phyloP scores from a whole-genome alignment of 1,140 invertebrate genomes.

The Drosophila busckii region DNA sequence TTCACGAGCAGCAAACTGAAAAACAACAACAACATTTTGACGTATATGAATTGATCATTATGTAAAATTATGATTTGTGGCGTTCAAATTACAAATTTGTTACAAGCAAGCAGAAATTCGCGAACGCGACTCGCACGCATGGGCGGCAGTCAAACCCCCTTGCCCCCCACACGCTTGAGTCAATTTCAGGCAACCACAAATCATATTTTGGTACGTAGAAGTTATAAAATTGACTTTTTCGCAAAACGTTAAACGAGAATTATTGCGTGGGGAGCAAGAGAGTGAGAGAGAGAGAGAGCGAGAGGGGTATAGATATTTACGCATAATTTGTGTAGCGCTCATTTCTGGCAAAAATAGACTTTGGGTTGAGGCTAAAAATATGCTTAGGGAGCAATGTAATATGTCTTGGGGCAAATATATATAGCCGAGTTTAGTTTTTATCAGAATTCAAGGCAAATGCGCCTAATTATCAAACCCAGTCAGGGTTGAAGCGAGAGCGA shows the following conservation, averaged over 20 bases:
- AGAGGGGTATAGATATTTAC: constrained; percentile 46
- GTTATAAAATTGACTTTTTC: constrained; percentile 72
- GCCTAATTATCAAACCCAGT: constrained; percentile 34
- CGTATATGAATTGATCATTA: constrained; percentile 78
- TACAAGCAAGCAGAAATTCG: constrained; percentile 45
- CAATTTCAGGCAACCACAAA: constrained; percentile 66
- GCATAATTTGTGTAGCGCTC: constrained; percentile 69
- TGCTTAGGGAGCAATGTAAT: too few relatives aligned
- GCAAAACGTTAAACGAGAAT: constrained; percentile 69
- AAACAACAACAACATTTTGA: constrained; percentile 50
- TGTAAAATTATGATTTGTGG: constrained; percentile 77
- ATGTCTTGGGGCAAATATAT: constrained; percentile 2
- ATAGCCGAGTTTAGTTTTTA: constrained; percentile 4
- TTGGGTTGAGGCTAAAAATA: constrained; percentile 55
- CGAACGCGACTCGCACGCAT: constrained; percentile 27
- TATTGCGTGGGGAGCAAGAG: constrained; percentile 11
- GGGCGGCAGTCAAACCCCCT: constrained; percentile 1
- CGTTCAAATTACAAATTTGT: constrained; percentile 77
- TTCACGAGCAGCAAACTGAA: constrained; percentile 14
- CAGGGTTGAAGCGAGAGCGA: constrained; percentile 11
- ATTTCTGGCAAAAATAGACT: constrained; percentile 53
- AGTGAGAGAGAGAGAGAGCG: neutral
- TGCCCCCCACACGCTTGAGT: constrained; percentile 10
- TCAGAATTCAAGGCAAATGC: constrained; percentile 32
- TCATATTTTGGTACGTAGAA: constrained; percentile 50